Evolutionary conservation across 2,888 invertebrate genomes (phyloP), one percentile per base, ranked within the genome.

Genomic region (Drosophila affinis): DNA sequence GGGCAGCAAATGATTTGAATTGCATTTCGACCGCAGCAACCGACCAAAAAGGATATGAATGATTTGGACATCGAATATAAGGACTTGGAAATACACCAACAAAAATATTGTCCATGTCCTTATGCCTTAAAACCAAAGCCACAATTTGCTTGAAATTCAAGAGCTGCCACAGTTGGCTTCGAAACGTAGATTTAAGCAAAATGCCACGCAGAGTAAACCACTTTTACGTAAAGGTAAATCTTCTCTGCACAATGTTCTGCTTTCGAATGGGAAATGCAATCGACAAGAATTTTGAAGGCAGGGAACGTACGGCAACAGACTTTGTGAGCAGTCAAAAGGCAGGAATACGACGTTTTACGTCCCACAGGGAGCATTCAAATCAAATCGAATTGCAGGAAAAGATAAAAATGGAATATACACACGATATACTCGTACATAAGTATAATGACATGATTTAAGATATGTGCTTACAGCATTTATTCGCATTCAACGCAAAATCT

Each of bases 1-100:
- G 10, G 32, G 1, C 48, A 53, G 56, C 73, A 64, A 54, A 72
- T 64, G 71, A 72, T 58, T 58, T 72, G 57, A 72, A 71, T 71
- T 71, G 73, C 53, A 57, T 57, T 57, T 46, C 46, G 64, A 72
- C 73, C 71, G 46, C 71, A 12, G 32, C 24, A 32, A 24, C 49
- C 58, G 71, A 72, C 71, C 21, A 27, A 72, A 64, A 72, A 72
- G 14, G 14, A 39, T 46, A 45, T 45, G 17, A 47, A 44, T 46
- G 55, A 18, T 27, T 58, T 49, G 51, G 32, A 49, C 17, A 62
- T 56, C 24, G 10, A 48, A 48, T 32, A 51, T n/a, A 27, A 46
- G 34, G 27, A 27, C 10, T 17, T n/a, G 58, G 9, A 17, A 45
- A 10, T 34, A 24, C 34, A 51, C 24, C 4, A 24, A 3, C 24